phyloP scores from a whole-genome alignment of 2,797 vertebrate species.

The Amblyopsis hoosieri region DNA sequence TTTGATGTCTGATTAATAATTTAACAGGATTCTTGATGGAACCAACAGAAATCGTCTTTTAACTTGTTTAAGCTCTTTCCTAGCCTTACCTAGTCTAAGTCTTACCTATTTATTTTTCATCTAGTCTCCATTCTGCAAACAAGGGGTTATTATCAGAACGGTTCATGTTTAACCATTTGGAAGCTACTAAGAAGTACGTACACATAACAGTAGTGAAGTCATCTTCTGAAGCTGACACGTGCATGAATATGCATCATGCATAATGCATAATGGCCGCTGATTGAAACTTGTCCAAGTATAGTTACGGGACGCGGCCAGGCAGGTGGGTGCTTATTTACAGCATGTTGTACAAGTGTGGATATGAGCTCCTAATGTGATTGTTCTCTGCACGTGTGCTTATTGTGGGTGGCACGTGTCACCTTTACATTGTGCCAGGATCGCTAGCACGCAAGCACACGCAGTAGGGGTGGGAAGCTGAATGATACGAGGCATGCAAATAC shows the following conservation, averaged over 20 bases:
- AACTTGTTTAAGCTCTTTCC: slow-evolving; percentile 6
- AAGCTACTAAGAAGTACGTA: not conserved
- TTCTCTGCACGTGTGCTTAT: slow-evolving; percentile 5
- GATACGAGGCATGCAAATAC: too few species aligned
- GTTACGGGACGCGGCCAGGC: not conserved
- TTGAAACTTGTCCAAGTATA: slow-evolving; percentile 8
- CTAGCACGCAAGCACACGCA: too few species aligned
- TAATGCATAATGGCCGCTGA: slow-evolving; percentile 5
- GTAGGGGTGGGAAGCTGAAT: too few species aligned
- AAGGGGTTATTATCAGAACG: slow-evolving; percentile 16
- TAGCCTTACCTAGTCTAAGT: not conserved
- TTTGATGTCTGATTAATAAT: slow-evolving; percentile 59
- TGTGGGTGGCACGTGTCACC: slow-evolving; percentile 22
- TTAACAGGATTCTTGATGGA: slow-evolving; percentile 44
- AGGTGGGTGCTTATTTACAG: slow-evolving; percentile 15
- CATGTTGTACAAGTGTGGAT: slow-evolving; percentile 12
- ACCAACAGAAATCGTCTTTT: not conserved
- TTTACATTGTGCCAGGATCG: not conserved
- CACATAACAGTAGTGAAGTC: not conserved
- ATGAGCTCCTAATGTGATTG: not conserved
- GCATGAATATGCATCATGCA: slow-evolving; percentile 11
- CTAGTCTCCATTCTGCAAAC: slow-evolving; percentile 16
- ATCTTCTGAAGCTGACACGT: not conserved
- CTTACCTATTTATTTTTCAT: too few species aligned
- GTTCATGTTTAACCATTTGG: slow-evolving; percentile 13